Conservation (phyloP, 2,888 invertebrate species). For the Sminthurinus aureus region DNA sequence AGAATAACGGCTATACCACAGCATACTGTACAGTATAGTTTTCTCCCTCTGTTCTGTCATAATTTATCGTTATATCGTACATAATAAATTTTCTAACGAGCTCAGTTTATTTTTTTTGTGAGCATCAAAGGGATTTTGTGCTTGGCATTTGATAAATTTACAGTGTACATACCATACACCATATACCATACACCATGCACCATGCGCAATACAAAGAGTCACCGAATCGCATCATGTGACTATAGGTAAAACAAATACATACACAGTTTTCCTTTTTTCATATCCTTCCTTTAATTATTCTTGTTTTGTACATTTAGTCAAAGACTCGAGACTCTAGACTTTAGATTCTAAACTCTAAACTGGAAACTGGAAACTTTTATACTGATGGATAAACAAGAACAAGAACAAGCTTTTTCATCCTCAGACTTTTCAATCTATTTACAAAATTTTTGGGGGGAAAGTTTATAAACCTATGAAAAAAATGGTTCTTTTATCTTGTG, state of each 20-base stretch:
- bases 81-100: not conserved
- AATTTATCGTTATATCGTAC: not conserved
- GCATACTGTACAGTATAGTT: no score
- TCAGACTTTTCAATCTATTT: slow-evolving; percentile 27
- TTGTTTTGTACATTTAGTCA: not conserved
- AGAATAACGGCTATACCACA: no score
- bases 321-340: no score
- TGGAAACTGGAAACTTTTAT: not conserved
- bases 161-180: no score
- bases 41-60: not conserved
- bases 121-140: not conserved
- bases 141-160: not conserved
- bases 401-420: slow-evolving; percentile 16
- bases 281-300: not conserved
- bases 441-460: slow-evolving; percentile 8
- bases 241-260: no score
- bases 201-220: no score
- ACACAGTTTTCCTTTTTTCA: not conserved
- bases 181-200: no score
- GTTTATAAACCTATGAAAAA: slow-evolving; percentile 20
- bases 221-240: no score
- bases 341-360: no score
- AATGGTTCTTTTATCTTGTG: slow-evolving; percentile 4
- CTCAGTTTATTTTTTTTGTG: not conserved
- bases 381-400: not conserved